These are phyloP conservation scores for Aurelia aurita DNA, from an alignment of 30 jellyfish, hydroid and myxozoan species.

Conservation along the genomic window DNA sequence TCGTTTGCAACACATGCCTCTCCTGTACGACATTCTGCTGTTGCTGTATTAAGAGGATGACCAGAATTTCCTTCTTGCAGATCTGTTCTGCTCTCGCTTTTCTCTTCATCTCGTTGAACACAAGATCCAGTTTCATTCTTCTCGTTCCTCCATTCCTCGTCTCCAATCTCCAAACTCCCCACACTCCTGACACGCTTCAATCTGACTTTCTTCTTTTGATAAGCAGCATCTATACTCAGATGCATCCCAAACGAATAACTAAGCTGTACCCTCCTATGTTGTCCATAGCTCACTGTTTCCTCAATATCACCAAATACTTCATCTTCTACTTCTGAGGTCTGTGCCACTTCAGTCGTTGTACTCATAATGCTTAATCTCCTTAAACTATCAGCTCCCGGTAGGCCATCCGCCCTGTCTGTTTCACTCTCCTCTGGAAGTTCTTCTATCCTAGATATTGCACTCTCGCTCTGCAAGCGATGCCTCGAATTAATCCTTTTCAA, in stretches of 20 bases:
- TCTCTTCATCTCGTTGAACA: too few relatives aligned
- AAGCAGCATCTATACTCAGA: neutral
- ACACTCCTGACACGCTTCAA: constrained; percentile 10
- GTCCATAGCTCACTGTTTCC: neutral
- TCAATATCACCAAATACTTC: too few relatives aligned
- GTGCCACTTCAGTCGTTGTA: too few relatives aligned
- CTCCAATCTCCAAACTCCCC: neutral
- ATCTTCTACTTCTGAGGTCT: too few relatives aligned
- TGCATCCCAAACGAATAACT: neutral
- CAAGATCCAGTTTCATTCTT: neutral
- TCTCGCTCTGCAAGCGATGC: neutral
- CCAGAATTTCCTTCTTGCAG: too few relatives aligned
- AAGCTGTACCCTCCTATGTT: neutral
- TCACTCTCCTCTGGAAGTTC: too few relatives aligned
- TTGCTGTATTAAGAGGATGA: too few relatives aligned
- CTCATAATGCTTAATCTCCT: neutral
- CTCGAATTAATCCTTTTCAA: neutral
- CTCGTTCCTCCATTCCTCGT: neutral
- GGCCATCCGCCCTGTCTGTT: neutral
- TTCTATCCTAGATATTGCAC: neutral
- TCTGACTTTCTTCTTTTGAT: neutral
- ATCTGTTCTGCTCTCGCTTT: too few relatives aligned
- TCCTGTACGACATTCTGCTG: too few relatives aligned
- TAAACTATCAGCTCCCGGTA: neutral
- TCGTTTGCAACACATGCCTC: too few relatives aligned